A percentile compares a stretch with the other conserved stretches of the same genome.
Conservation (phyloP, 2,888 invertebrate species). For the Onchidella celtica region DNA sequence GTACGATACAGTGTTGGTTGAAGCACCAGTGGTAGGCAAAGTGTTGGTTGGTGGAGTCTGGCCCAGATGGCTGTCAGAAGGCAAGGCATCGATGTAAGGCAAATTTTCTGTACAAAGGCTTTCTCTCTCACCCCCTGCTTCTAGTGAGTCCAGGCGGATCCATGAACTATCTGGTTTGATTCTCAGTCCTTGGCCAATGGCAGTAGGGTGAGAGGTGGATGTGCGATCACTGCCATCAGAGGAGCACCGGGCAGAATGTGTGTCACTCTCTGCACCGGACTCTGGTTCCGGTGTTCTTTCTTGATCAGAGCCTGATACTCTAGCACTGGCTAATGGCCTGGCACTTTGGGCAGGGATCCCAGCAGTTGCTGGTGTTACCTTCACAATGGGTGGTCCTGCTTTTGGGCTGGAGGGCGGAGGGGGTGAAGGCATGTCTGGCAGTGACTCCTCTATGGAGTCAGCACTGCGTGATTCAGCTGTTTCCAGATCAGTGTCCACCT, state of each 20-base stretch:
- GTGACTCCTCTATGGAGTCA: conserved; percentile 72
- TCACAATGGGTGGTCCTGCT: neutral
- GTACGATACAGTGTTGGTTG: no score
- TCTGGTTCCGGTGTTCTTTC: conserved; percentile 26
- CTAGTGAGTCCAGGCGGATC: conserved; percentile 36
- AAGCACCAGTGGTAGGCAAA: no score
- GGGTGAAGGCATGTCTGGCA: conserved; percentile 65
- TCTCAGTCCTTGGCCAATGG: conserved; percentile 22
- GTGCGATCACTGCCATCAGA: conserved; percentile 42
- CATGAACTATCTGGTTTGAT: conserved; percentile 55
- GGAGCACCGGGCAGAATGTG: conserved; percentile 4
- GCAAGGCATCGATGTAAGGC: neutral
- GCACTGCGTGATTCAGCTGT: conserved; percentile 69
- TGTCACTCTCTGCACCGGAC: conserved; percentile 31
- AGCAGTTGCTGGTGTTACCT: neutral
- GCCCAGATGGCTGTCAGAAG: neutral
- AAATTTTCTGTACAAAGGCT: neutral
- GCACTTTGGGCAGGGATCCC: neutral
- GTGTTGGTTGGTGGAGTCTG: neutral
- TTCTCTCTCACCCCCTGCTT: neutral
- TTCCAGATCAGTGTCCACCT: conserved; percentile 66
- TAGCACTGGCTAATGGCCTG: neutral
- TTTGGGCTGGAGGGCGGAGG: conserved; percentile 21
- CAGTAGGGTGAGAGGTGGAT: no score
- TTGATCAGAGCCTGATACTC: neutral